Base-by-base conservation (phyloP, 2,888 invertebrate species). In the Oxyscelio sp. region DNA sequence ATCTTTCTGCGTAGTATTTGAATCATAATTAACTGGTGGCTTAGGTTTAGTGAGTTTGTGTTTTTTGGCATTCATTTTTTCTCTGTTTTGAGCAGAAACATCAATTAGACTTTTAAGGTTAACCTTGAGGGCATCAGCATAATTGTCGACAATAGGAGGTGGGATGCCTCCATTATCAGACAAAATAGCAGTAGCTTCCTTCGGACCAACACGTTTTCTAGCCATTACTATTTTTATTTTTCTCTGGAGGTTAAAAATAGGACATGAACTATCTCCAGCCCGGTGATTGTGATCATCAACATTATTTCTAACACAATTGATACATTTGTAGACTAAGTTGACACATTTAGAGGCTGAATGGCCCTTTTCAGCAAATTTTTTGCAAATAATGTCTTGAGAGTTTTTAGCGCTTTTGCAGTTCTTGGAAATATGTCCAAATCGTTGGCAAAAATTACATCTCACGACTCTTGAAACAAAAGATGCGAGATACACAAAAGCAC, bases 371-470 rank as follows among this genome's bases (percentile, higher is more conserved):
- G 43, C 17, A 19, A 48, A 65, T n/a, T 21, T 65, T 0, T 50
- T 50, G 2, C 63, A 65, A 2, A 65, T 5, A 4, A 15, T 11
- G 11, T 63, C 48, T 4, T 50, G 31, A n/a, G n/a, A n/a, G 9
- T n/a, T 65, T 21, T 31, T 48, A 24, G 17, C n/a, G 6, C 27
- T 21, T 11, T 50, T 65, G 50, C 45, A 63, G 11, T 45, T 45
- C 1, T 19, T 24, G 6, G 17, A 24, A 2, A 59, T 8, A 21
- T 71, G 71, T 0, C 58, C 43, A 38, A 22, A 71, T 11, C 58
- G 2, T 2, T 71, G 71, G 9, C 59, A 71, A n/a, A 15, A 31
- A 22, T 11, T 21, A 13, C 71, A 71, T 22, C 59, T 48, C 1
- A 9, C 31, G 2, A 54, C 40, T 0, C 50, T 24, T 0, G 3